Evolutionary conservation across 2,888 invertebrate genomes (phyloP), one percentile per base, ranked within the genome.

Genomic region (Lissonota sp.): DNA sequence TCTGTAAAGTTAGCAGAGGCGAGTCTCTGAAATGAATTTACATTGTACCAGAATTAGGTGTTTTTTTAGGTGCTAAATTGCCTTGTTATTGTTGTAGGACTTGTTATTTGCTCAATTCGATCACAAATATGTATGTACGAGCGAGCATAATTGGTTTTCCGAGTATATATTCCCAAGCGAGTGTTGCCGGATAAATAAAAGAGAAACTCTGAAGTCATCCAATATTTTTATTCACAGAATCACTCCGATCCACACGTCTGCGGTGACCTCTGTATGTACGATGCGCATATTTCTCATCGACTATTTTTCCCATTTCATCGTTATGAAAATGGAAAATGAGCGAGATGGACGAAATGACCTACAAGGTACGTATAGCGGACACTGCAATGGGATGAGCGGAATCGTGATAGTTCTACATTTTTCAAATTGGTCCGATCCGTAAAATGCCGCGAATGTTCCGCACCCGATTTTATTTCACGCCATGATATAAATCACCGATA

Each of bases 401-500:
- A 58, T 57, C 72, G 75, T 53, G 82, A 73, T 82, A 60, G 76
- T 63, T 82, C 76, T 79, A 77, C 82, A 74, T 83, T 86, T 84
- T 85, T 86, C 80, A 58, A 84, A 86, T 86, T 84, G 84, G 84
- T 83, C 79, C 80, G 58, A 60, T 83, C 75, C 72, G 71, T 78
- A 69, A 62, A 58, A 37, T 78, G 53, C 14, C 16, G 10, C 62
- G 12, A 51, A 12, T 40, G 42, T 72, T 67, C 72, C 57, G 40
- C 10, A 0, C 37, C 66, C 82, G 84, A 83, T 84, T 85, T 83
- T 83, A 83, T 83, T 84, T 78, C 66, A 46, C 74, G 75, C 66
- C 69, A 74, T 80, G 83, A 79, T 85, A 83, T 82, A 26, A 26
- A 86, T 86, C 87, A 86, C 85, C 85, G 75, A 84, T 79, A 88